phyloP scores from a whole-genome alignment of 53 echinoderm and acorn worm genomes.

The Crossaster papposus region DNA sequence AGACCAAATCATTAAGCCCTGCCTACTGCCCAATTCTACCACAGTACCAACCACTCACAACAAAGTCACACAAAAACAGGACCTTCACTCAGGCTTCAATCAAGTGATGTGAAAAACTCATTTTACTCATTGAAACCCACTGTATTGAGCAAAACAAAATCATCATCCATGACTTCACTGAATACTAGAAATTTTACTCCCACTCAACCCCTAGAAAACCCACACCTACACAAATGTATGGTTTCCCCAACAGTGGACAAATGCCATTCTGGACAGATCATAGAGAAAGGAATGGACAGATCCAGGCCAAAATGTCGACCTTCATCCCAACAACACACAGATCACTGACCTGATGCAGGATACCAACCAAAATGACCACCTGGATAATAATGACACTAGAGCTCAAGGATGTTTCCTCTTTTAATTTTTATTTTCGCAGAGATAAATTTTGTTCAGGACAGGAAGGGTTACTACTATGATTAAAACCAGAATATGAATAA shows the following conservation, averaged over 20 bases:
- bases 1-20: no score
- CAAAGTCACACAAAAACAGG: background rate
- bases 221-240: background rate
- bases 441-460: no score
- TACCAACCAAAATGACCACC: slow-evolving; percentile 1
- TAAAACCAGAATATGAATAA: background rate
- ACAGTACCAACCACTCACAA: background rate
- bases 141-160: no score
- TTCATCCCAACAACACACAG: background rate
- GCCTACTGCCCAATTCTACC: background rate
- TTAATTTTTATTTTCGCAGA: no score
- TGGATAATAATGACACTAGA: slow-evolving; percentile 9
- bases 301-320: slow-evolving; percentile 8
- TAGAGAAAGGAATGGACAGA: no score
- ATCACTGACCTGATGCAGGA: slow-evolving; percentile 38
- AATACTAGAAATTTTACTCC: background rate
- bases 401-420: slow-evolving; percentile 17
- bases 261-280: no score
- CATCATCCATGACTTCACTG: background rate
- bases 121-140: no score
- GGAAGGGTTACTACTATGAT: no score
- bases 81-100: no score
- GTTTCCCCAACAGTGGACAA: background rate
- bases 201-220: slow-evolving; percentile 7
- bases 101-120: no score